Conservation (phyloP, 2,113 vertebrate species). For the Hypanus sabinus region DNA sequence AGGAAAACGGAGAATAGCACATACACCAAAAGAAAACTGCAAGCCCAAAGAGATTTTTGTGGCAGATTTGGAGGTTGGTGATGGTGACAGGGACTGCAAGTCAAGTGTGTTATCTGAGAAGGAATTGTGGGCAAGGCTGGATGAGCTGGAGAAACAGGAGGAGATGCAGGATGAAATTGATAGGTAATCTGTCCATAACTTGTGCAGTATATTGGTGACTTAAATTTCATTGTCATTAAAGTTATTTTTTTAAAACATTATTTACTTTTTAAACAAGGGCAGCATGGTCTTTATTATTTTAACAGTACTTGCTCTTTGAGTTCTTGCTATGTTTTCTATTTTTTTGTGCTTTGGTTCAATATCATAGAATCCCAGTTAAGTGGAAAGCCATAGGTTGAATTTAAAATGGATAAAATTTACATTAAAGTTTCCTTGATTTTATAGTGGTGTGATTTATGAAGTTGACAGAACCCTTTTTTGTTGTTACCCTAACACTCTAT, state of each 20-base stretch:
- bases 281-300: not conserved
- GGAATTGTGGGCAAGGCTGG: slow-evolving; percentile 80
- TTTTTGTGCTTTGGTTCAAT: too few relatives aligned
- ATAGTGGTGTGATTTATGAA: slow-evolving; percentile 21
- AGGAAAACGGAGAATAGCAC: slow-evolving; percentile 78
- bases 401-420: not conserved
- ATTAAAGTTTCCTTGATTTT: not conserved
- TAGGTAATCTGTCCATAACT: slow-evolving; percentile 54
- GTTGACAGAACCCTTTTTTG: not conserved
- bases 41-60: slow-evolving; percentile 66
- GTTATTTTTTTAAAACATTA: not conserved
- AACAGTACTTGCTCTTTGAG: too few relatives aligned
- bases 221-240: not conserved
- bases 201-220: not conserved
- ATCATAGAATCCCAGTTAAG: not conserved
- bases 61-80: slow-evolving; percentile 53
- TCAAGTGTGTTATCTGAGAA: slow-evolving; percentile 61
- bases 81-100: slow-evolving; percentile 46
- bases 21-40: slow-evolving; percentile 81
- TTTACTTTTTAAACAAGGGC: not conserved
- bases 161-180: slow-evolving; percentile 70
- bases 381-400: not conserved
- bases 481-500: not conserved
- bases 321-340: not conserved
- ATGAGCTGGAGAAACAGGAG: slow-evolving; percentile 81